These are phyloP conservation scores for Hylyphantes graminicola DNA, from an alignment of 1,140 invertebrate species.

Conservation along the genomic window DNA sequence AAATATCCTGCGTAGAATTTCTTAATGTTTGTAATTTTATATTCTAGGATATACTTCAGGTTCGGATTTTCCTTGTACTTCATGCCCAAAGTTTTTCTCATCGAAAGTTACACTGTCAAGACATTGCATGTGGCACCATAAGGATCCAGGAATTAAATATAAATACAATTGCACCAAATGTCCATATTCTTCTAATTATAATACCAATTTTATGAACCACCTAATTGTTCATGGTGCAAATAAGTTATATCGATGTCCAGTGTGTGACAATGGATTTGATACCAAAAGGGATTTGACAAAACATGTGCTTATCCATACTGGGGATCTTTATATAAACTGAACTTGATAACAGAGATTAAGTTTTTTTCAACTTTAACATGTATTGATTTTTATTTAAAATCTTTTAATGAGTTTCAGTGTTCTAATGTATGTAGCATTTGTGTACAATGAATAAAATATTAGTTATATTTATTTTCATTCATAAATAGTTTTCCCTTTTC, in stretches of 20 bases:
- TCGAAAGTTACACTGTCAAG: constrained; percentile 1
- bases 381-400: too few species aligned
- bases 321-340: neutral
- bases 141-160: neutral
- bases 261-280: constrained; percentile 28
- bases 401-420: too few species aligned
- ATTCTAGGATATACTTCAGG: neutral
- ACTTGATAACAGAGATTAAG: too few species aligned
- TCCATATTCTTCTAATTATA: constrained; percentile 26
- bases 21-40: too few species aligned
- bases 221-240: constrained; percentile 67
- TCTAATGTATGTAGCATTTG: too few species aligned
- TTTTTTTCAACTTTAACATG: too few species aligned
- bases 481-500: too few species aligned
- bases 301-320: constrained; percentile 9
- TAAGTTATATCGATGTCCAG: constrained; percentile 65
- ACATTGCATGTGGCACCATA: constrained; percentile 34
- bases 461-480: too few species aligned
- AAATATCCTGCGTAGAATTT: too few species aligned
- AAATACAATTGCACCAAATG: constrained; percentile 18
- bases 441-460: too few species aligned
- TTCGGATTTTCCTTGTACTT: neutral
- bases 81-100: constrained; percentile 15
- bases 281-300: constrained; percentile 2
- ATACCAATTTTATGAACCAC: constrained; percentile 65